Conservation (phyloP, 2,113 vertebrate species). For the Spilogale gracilis region DNA sequence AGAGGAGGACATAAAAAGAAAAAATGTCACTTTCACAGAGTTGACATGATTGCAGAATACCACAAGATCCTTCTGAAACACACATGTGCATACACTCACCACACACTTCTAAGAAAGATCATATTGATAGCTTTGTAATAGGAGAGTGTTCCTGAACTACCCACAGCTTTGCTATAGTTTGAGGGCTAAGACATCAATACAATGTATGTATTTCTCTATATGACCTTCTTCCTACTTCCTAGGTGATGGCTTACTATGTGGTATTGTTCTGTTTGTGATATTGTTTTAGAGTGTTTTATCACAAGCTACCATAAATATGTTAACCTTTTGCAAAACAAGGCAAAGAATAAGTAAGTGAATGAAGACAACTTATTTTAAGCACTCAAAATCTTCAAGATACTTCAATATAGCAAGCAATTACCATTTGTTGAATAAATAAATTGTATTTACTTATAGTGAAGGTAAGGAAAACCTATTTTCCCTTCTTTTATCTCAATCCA, state of each 20-base stretch:
- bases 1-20: background rate
- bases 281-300: background rate
- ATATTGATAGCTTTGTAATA: background rate
- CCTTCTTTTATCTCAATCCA: background rate
- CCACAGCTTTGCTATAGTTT: background rate
- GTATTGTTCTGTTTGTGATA: background rate
- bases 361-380: background rate
- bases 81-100: no score
- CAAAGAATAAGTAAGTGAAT: background rate
- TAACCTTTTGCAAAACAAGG: background rate
- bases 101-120: background rate
- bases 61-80: background rate
- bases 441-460: background rate
- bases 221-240: background rate
- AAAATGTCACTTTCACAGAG: background rate
- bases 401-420: background rate
- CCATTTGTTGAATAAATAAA: background rate
- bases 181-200: background rate
- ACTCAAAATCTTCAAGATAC: background rate
- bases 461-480: background rate
- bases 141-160: background rate
- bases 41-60: background rate
- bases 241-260: background rate
- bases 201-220: background rate
- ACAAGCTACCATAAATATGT: background rate